These are phyloP conservation scores for Latrodectus elegans DNA, from an alignment of 2,888 invertebrate species.

Conservation along the genomic window DNA sequence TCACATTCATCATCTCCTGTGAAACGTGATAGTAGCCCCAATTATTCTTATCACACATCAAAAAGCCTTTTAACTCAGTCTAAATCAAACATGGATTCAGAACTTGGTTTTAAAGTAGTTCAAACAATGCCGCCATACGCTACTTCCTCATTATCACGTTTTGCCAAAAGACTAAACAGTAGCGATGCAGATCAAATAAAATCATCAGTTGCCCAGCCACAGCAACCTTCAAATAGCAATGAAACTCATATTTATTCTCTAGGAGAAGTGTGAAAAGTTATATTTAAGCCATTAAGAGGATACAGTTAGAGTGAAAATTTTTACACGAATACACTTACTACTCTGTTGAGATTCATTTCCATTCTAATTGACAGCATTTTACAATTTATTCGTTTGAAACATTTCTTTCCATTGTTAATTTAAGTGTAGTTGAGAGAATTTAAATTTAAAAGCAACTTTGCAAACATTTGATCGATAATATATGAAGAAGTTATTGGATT, in stretches of 20 bases:
- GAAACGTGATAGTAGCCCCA: not conserved
- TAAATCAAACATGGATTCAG: not conserved
- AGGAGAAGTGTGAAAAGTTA: slow-evolving; percentile 30
- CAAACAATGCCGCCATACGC: slow-evolving; percentile 45
- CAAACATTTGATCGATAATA: too few relatives aligned
- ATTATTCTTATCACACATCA: slow-evolving; percentile 49
- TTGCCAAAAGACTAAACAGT: slow-evolving; percentile 1
- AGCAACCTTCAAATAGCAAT: slow-evolving; percentile 1
- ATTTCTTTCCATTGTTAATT: too few relatives aligned
- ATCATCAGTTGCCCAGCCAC: not conserved
- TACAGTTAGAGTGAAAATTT: too few relatives aligned
- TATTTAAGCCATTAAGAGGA: too few relatives aligned
- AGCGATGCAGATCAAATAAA: slow-evolving; percentile 5
- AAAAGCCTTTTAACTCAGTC: slow-evolving; percentile 27
- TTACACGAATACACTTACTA: too few relatives aligned
- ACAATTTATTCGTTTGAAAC: too few relatives aligned
- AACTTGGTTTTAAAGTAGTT: slow-evolving; percentile 53
- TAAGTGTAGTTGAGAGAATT: too few relatives aligned
- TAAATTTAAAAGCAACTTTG: too few relatives aligned
- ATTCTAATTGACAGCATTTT: too few relatives aligned
- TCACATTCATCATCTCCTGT: not conserved
- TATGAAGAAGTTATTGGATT: too few relatives aligned
- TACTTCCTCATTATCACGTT: slow-evolving; percentile 33
- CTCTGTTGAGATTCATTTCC: too few relatives aligned
- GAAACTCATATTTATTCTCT: slow-evolving; percentile 39